These are phyloP conservation scores for Tetragnatha montana DNA, from an alignment of 2,888 invertebrate genomes.

Conservation along the genomic window DNA sequence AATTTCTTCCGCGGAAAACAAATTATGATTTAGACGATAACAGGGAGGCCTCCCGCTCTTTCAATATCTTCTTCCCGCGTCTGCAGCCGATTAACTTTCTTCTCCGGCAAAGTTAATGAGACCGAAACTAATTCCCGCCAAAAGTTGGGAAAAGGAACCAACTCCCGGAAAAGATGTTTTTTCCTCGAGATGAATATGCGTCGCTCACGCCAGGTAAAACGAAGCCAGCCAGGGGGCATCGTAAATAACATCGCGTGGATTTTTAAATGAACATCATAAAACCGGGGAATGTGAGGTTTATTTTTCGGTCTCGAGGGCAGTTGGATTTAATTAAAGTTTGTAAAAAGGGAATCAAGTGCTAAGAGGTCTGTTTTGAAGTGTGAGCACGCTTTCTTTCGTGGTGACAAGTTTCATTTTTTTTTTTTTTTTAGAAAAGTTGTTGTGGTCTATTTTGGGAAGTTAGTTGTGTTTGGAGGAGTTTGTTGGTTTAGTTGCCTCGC, in stretches of 20 bases:
- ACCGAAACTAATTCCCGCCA: background rate
- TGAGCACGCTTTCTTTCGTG: background rate
- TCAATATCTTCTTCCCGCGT: background rate
- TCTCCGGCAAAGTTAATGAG: background rate
- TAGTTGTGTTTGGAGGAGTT: no score
- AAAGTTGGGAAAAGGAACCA: background rate
- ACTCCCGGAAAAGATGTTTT: background rate
- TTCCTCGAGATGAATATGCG: background rate
- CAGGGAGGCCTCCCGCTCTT: background rate
- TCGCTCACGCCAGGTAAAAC: slow-evolving; percentile 4
- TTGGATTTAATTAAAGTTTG: slow-evolving; percentile 38
- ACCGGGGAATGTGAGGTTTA: background rate
- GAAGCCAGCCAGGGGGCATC: background rate
- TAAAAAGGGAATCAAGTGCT: background rate
- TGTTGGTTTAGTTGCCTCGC: no score
- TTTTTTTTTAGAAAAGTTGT: no score
- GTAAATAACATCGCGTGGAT: slow-evolving; percentile 12
- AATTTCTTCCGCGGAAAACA: background rate
- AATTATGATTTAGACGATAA: background rate
- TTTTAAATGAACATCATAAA: slow-evolving; percentile 16
- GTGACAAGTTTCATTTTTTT: no score
- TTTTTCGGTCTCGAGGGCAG: background rate
- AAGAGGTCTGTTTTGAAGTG: background rate
- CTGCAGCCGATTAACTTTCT: background rate
- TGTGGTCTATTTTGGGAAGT: no score